Evolutionary conservation across 2,113 vertebrate species (phyloP).

Genomic region (Sialia sialis): DNA sequence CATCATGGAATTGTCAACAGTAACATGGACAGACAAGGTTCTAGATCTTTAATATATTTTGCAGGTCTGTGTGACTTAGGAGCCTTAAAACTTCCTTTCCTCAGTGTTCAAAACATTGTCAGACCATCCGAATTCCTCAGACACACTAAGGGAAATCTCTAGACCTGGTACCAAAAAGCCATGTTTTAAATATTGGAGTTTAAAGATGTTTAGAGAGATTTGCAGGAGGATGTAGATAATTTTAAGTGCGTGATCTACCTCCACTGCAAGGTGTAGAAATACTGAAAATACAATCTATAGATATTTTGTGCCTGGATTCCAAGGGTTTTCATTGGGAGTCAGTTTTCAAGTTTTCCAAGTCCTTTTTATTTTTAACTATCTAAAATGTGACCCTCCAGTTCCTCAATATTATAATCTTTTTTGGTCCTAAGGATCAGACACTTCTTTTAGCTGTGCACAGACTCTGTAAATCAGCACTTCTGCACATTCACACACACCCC

Average conservation of each 20-base stretch:
- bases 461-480: neutral
- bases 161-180: neutral
- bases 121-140: neutral
- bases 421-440: neutral
- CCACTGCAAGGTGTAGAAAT: neutral
- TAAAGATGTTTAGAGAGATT: neutral
- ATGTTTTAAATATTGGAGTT: neutral
- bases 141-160: neutral
- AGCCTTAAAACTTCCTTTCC: neutral
- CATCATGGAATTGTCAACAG: neutral
- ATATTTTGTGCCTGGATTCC: neutral
- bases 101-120: neutral
- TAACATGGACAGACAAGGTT: neutral
- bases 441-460: neutral
- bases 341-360: neutral
- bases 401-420: neutral
- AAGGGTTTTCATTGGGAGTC: neutral
- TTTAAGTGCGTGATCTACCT: neutral
- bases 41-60: neutral
- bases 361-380: neutral
- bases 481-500: neutral
- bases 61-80: neutral
- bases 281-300: neutral
- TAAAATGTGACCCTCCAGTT: neutral
- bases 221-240: neutral